These are phyloP conservation scores for Sandelia bainsii DNA, from an alignment of 2,797 vertebrate genomes.

Conservation along the genomic window DNA sequence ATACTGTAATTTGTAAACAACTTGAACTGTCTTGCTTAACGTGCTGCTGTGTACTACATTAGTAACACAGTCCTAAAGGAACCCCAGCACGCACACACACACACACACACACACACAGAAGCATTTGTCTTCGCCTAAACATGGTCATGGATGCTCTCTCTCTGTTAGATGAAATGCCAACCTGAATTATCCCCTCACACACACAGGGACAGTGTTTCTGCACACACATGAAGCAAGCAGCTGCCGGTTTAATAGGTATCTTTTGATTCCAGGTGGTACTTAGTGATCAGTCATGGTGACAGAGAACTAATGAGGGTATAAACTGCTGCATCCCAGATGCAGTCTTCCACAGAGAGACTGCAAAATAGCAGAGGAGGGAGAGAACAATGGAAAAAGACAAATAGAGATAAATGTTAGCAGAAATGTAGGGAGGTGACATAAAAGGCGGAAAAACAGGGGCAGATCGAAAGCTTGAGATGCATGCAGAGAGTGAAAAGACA, in stretches of 20 bases:
- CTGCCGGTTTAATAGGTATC: conserved; percentile 81
- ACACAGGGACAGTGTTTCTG: conserved; percentile 19
- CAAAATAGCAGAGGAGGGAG: conserved; percentile 41
- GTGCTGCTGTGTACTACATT: not conserved
- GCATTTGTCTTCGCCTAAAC: conserved; percentile 13
- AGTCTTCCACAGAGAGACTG: conserved; percentile 73
- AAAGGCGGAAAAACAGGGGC: conserved; percentile 35
- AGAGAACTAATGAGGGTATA: conserved; percentile 91
- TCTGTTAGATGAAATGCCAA: conserved; percentile 19
- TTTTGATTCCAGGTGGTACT: conserved; percentile 87
- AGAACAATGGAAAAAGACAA: conserved; percentile 38
- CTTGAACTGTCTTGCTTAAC: not conserved
- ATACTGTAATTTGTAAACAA: conserved; percentile 11
- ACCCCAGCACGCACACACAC: conserved; percentile 3
- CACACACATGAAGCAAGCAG: conserved; percentile 44
- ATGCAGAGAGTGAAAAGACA: conserved; percentile 16
- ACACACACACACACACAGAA: conserved; percentile 5
- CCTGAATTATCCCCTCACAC: conserved; percentile 21
- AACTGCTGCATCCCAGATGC: conserved; percentile 84
- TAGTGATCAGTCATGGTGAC: conserved; percentile 89
- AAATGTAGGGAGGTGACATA: not conserved
- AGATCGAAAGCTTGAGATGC: conserved; percentile 17
- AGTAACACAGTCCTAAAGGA: not conserved
- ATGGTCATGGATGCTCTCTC: conserved; percentile 8
- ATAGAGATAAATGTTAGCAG: conserved; percentile 36